phyloP scores from a whole-genome alignment of 35 echinoderm and acorn worm species.

The Hemicentrotus pulcherrimus region DNA sequence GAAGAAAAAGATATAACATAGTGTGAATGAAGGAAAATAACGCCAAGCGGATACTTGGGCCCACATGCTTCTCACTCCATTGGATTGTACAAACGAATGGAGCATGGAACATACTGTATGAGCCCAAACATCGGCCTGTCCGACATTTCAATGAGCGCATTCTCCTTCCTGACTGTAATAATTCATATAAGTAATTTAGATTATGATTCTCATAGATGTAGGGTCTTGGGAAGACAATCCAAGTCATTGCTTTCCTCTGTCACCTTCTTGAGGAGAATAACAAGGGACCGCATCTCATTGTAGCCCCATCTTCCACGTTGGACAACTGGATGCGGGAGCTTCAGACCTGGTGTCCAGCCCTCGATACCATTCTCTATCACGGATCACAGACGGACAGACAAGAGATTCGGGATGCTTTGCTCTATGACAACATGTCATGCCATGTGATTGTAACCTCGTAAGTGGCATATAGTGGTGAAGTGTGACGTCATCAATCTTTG shows the following conservation, averaged over 20 bases:
- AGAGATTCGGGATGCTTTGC: constrained; percentile 60
- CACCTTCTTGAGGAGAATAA: constrained; percentile 80
- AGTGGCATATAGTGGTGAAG: too few species aligned
- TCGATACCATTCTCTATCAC: constrained; percentile 79
- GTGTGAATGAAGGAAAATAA: too few species aligned
- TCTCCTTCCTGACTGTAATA: too few species aligned
- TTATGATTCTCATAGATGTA: not conserved
- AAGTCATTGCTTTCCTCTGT: constrained; percentile 85
- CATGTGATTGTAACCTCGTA: constrained; percentile 96
- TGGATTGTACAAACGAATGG: too few species aligned
- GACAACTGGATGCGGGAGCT: constrained; percentile 96
- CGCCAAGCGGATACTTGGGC: too few species aligned
- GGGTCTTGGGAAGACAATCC: constrained; percentile 97
- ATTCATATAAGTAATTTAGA: too few species aligned
- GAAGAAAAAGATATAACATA: too few species aligned
- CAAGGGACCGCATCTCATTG: constrained; percentile 83
- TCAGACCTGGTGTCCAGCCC: constrained; percentile 78
- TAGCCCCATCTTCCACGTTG: constrained; percentile 92
- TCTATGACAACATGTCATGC: constrained; percentile 49
- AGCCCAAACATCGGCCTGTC: too few species aligned
- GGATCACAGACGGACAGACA: constrained; percentile 68
- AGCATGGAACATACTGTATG: too few species aligned
- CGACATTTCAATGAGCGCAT: too few species aligned
- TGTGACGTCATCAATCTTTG: too few species aligned
- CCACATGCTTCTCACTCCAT: too few species aligned